Percentiles rank a stretch among this genome's conserved stretches.
phyloP scores from a whole-genome alignment of 2,888 invertebrate genomes.

The Cactoblastis cactorum region DNA sequence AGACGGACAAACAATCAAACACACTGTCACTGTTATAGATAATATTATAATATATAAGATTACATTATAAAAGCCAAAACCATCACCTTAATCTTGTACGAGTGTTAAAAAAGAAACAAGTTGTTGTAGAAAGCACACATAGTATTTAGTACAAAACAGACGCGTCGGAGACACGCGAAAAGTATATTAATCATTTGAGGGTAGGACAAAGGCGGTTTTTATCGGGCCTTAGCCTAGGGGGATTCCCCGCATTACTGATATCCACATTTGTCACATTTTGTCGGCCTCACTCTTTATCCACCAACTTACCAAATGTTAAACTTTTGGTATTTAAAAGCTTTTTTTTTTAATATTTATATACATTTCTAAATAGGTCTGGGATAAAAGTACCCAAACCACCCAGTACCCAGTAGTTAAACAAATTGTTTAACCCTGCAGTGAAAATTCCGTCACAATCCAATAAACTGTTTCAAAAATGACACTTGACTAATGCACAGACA shows the following conservation, averaged over 20 bases:
- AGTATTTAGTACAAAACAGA: conserved; percentile 12
- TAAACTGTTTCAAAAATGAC: no score
- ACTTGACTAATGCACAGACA: no score
- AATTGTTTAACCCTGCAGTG: no score
- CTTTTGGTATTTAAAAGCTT: background rate
- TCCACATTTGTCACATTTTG: conserved; percentile 29
- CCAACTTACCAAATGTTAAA: background rate
- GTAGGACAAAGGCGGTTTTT: conserved; percentile 27
- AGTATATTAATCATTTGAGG: conserved; percentile 31
- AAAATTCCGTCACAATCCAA: no score
- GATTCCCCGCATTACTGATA: conserved; percentile 22
- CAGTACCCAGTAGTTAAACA: no score
- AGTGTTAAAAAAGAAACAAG: background rate
- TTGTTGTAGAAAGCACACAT: background rate
- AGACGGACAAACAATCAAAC: no score
- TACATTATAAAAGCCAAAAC: no score
- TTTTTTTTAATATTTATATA: background rate
- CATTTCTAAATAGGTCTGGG: background rate
- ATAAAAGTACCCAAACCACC: no score
- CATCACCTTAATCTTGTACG: no score
- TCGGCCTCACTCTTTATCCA: conserved; percentile 9
- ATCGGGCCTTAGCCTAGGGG: conserved; percentile 24
- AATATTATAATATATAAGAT: no score
- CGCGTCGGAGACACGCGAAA: conserved; percentile 27
- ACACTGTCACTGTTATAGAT: no score